Evolutionary conservation across 2,888 invertebrate species (phyloP).

Genomic region (Plebejus argus): DNA sequence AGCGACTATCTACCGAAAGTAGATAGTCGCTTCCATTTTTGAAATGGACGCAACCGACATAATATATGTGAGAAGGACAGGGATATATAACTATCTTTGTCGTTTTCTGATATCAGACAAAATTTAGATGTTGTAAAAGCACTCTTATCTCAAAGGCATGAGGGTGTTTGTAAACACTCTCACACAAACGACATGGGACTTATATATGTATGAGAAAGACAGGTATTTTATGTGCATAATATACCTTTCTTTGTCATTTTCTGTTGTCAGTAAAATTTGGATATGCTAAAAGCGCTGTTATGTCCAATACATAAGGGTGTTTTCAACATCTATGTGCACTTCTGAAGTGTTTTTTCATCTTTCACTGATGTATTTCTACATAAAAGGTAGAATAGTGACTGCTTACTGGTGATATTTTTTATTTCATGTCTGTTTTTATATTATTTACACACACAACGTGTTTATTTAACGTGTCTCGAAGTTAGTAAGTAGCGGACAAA

Average conservation of each 20-base stretch:
- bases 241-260: no score
- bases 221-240: no score
- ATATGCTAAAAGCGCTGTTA: no score
- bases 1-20: slow-evolving; percentile 79
- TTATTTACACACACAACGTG: not conserved
- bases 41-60: not conserved
- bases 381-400: slow-evolving; percentile 14
- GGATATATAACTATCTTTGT: not conserved
- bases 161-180: not conserved
- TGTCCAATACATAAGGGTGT: no score
- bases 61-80: not conserved
- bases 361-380: not conserved
- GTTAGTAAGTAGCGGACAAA: not conserved
- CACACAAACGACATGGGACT: no score
- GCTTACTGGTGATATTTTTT: slow-evolving; percentile 32
- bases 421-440: slow-evolving; percentile 29
- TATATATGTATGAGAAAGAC: no score
- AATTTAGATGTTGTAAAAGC: not conserved
- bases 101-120: not conserved
- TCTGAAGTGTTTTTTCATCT: not conserved
- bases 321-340: not conserved
- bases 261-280: no score
- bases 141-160: no score
- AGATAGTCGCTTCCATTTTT: slow-evolving; percentile 43
- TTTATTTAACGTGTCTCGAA: not conserved